These are phyloP conservation scores for Columbina picui DNA, from an alignment of 2,113 vertebrate species.

Conservation along the genomic window DNA sequence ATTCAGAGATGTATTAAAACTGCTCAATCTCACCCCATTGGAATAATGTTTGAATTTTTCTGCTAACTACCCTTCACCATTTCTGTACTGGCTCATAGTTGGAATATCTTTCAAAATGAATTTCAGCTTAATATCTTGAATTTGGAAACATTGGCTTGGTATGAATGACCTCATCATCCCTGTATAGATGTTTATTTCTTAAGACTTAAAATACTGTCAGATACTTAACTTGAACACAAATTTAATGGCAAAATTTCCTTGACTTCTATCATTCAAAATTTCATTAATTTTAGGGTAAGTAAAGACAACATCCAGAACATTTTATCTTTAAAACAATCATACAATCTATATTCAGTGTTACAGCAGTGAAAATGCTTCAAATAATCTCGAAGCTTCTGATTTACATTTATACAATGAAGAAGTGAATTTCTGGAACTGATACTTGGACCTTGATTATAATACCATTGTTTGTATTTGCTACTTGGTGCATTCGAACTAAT, in stretches of 20 bases:
- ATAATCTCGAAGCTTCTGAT: neutral
- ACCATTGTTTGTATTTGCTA: neutral
- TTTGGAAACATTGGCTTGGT: constrained; percentile 3
- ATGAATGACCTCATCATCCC: neutral
- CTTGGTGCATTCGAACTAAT: neutral
- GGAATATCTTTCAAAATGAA: neutral
- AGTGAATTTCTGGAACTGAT: neutral
- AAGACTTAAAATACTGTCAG: neutral
- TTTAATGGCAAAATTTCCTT: neutral
- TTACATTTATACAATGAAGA: neutral
- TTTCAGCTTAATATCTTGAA: neutral
- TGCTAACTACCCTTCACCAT: neutral
- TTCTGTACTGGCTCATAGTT: neutral
- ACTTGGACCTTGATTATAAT: neutral
- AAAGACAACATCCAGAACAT: neutral
- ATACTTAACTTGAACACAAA: neutral
- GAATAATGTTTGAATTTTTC: neutral
- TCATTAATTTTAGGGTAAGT: neutral
- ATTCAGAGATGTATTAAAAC: neutral
- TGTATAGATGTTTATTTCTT: neutral
- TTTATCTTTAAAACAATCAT: neutral
- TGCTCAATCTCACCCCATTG: neutral
- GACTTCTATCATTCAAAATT: neutral
- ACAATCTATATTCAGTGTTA: neutral
- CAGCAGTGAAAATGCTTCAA: neutral